Evolutionary conservation across 2,797 vertebrate species (phyloP).

Genomic region (Hephaestus fuliginosus): DNA sequence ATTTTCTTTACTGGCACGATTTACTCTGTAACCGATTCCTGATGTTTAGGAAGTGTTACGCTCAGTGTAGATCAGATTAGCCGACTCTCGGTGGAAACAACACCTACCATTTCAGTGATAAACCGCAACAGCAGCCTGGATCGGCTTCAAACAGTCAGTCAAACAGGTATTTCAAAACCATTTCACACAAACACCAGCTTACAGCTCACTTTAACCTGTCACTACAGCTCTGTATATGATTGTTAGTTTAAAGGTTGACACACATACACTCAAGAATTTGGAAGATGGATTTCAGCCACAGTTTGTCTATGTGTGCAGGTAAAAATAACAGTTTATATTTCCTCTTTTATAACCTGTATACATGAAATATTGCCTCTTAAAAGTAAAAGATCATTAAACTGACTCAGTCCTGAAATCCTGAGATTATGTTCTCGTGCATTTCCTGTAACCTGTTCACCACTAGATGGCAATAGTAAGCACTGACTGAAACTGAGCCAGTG

Average conservation of each 20-base stretch:
- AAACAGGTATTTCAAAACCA: neutral
- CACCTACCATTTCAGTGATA: conserved; percentile 31
- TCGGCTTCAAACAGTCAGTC: conserved; percentile 22
- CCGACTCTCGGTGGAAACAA: conserved; percentile 25
- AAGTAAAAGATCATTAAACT: neutral
- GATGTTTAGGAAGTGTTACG: conserved; percentile 17
- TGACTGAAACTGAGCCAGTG: neutral
- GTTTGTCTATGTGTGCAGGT: neutral
- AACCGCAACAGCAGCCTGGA: conserved; percentile 19
- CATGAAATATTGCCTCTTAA: neutral
- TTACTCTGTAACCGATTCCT: conserved; percentile 2
- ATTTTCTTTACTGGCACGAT: conserved; percentile 4
- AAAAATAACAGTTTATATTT: neutral
- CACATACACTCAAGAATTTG: neutral
- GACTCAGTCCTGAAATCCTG: neutral
- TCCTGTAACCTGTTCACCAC: neutral
- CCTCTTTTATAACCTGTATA: neutral
- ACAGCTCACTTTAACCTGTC: neutral
- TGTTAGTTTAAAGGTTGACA: neutral
- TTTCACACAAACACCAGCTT: conserved; percentile 1
- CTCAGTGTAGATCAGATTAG: conserved; percentile 24
- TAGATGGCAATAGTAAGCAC: conserved; percentile 30
- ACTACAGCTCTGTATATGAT: neutral
- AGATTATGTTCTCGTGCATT: neutral
- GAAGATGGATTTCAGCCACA: neutral